phyloP scores from a whole-genome alignment of 23 tunicate genomes.

The Oikopleura dioica region DNA sequence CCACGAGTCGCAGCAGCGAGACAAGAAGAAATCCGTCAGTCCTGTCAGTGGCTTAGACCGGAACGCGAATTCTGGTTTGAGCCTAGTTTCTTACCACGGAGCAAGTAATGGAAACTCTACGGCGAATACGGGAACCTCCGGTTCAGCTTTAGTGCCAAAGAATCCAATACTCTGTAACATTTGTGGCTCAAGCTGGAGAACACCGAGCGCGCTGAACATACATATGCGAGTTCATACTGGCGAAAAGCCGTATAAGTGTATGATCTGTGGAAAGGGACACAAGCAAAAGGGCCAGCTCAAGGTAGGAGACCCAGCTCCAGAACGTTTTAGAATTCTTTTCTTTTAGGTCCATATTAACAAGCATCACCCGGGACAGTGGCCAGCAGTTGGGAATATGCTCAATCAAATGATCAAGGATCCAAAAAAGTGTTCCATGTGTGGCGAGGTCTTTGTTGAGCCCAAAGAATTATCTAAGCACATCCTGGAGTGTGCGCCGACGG shows the following conservation, averaged over 20 bases:
- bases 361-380: slow-evolving; percentile 14
- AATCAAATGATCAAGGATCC: slow-evolving; percentile 14
- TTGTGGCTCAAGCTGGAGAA: slow-evolving; percentile 4
- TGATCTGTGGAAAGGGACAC: slow-evolving; percentile 11
- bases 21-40: neutral
- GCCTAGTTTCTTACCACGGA: no score
- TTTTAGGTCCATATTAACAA: slow-evolving; percentile 13
- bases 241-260: slow-evolving; percentile 10
- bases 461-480: neutral
- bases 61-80: no score
- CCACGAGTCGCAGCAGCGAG: neutral
- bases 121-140: neutral
- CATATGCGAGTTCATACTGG: slow-evolving; percentile 12
- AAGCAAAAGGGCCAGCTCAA: slow-evolving; percentile 8
- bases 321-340: no score
- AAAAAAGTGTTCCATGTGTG: slow-evolving; percentile 11
- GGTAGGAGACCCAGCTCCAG: no score
- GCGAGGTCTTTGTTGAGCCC: slow-evolving; percentile 3
- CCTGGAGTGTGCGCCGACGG: slow-evolving; percentile 1
- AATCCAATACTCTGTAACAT: neutral
- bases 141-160: neutral
- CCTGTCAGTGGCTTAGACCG: no score
- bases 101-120: neutral
- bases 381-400: neutral
- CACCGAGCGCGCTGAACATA: slow-evolving; percentile 8